Evolutionary conservation across 2,888 invertebrate genomes (phyloP).

Genomic region (Limnephilus auricula): DNA sequence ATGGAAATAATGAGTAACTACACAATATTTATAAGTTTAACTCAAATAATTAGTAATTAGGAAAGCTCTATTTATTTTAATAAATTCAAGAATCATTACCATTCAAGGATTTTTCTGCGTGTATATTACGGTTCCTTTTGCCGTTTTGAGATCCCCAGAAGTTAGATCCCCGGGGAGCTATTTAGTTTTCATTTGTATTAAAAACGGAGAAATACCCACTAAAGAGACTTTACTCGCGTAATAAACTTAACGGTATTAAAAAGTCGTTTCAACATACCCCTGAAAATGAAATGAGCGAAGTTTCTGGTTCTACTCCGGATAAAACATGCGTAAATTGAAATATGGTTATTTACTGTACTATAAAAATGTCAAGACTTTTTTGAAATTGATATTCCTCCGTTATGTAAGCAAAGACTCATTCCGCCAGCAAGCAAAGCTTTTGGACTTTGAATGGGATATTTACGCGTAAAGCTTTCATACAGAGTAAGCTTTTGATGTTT

Average conservation of each 20-base stretch:
- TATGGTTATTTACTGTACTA: conserved; percentile 2
- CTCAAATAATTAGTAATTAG: not conserved
- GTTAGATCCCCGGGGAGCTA: not conserved
- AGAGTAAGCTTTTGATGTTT: not conserved
- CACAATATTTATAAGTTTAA: not conserved
- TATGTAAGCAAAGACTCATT: conserved; percentile 28
- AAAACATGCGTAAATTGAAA: not conserved
- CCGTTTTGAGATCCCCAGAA: not conserved
- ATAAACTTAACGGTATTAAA: not conserved
- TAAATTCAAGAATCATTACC: not conserved
- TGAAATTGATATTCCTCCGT: conserved; percentile 11
- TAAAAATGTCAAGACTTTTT: conserved; percentile 19
- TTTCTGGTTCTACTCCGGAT: not conserved
- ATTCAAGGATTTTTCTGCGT: not conserved
- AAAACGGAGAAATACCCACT: not conserved
- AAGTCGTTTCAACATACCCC: not conserved
- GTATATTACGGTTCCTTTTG: not conserved
- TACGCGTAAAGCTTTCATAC: conserved; percentile 35
- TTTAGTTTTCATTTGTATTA: not conserved
- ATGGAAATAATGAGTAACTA: too few species aligned
- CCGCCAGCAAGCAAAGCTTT: conserved; percentile 12
- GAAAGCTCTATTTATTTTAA: not conserved
- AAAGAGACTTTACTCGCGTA: not conserved
- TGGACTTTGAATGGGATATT: conserved; percentile 34
- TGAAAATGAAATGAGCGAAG: not conserved